Evolutionary conservation across 1,140 invertebrate genomes (phyloP).

Genomic region (Ips nitidus): DNA sequence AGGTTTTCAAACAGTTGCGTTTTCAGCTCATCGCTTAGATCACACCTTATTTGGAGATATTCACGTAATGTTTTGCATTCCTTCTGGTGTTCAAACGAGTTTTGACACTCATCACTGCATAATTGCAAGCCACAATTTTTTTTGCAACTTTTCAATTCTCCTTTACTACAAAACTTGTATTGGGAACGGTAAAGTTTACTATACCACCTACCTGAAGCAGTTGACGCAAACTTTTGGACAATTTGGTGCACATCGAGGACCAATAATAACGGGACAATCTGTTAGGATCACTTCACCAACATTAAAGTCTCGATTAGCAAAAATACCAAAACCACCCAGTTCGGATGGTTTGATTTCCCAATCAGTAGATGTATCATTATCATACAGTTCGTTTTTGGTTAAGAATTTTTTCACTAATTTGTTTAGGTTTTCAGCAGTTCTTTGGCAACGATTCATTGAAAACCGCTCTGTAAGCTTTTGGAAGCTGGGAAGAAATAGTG

Average conservation of each 20-base stretch:
- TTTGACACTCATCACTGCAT: conserved; percentile 61
- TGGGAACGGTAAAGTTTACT: neutral
- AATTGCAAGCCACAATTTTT: conserved; percentile 61
- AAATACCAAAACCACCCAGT: conserved; percentile 62
- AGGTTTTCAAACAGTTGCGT: conserved; percentile 57
- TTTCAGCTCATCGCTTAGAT: conserved; percentile 50
- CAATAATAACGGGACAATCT: conserved; percentile 66
- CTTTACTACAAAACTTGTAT: conserved; percentile 29
- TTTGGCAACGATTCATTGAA: conserved; percentile 10
- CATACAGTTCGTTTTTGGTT: conserved; percentile 21
- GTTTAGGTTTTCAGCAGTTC: conserved; percentile 24
- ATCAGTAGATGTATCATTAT: conserved; percentile 9
- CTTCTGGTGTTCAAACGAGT: conserved; percentile 55
- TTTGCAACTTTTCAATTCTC: conserved; percentile 56
- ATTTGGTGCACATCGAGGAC: conserved; percentile 57
- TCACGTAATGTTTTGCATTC: conserved; percentile 63
- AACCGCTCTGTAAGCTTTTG: too few species aligned
- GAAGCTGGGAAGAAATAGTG: too few species aligned
- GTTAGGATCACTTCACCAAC: conserved; percentile 67
- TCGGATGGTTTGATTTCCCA: conserved; percentile 43
- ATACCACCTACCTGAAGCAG: conserved; percentile 55
- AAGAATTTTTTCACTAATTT: conserved; percentile 36
- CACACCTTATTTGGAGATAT: conserved; percentile 55
- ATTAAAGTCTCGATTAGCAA: conserved; percentile 63
- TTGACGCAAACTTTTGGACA: conserved; percentile 57